These are phyloP conservation scores for Sardinella longiceps DNA, from an alignment of 2,797 vertebrate genomes.

Conservation along the genomic window DNA sequence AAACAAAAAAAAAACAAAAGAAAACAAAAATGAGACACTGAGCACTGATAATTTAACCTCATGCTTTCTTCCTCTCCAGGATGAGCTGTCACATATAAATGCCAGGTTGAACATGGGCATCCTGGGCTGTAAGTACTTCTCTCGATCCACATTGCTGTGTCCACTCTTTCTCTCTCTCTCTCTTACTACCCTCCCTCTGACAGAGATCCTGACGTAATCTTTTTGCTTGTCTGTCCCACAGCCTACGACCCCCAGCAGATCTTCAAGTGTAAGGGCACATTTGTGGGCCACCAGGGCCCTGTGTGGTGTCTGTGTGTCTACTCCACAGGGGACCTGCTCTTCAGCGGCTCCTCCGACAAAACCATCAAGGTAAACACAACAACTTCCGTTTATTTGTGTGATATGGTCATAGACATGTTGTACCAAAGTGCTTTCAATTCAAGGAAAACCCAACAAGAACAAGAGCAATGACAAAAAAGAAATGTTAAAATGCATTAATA, in stretches of 20 bases:
- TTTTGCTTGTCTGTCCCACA: slow-evolving; percentile 56
- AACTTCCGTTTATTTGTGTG: neutral
- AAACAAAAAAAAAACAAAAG: too few relatives aligned
- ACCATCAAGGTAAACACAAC: slow-evolving; percentile 90
- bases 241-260: slow-evolving; percentile 99
- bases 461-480: too few relatives aligned
- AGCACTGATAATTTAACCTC: too few relatives aligned
- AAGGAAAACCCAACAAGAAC: too few relatives aligned
- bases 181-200: neutral
- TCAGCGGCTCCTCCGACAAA: slow-evolving; percentile 98
- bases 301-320: slow-evolving; percentile 99
- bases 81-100: slow-evolving; percentile 97
- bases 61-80: slow-evolving; percentile 68
- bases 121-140: slow-evolving; percentile 91
- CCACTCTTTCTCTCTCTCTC: neutral
- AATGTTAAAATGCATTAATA: too few relatives aligned
- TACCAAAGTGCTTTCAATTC: too few relatives aligned
- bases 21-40: too few relatives aligned
- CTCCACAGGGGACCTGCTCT: slow-evolving; percentile 96
- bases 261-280: slow-evolving; percentile 99
- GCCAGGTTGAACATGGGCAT: slow-evolving; percentile 98
- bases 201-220: neutral
- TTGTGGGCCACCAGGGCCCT: slow-evolving; percentile 96
- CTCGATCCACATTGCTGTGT: neutral
- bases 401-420: too few relatives aligned